phyloP scores from a whole-genome alignment of 2,888 invertebrate genomes.

The Tachina grossa region DNA sequence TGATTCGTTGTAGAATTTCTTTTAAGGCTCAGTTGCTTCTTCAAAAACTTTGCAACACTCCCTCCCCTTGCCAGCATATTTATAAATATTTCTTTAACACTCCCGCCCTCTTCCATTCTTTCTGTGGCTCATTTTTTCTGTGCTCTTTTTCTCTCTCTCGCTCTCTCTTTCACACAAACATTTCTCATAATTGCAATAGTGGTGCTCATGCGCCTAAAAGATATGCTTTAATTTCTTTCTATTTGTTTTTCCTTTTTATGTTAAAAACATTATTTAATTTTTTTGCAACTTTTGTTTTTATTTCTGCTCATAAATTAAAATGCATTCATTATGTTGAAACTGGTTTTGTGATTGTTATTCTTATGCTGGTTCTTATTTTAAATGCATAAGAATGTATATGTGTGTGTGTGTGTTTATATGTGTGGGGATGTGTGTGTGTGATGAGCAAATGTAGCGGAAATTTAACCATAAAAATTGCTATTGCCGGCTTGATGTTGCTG shows the following conservation, averaged over 20 bases:
- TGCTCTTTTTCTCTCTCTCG: constrained; percentile 9
- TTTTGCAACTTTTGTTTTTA: constrained; percentile 10
- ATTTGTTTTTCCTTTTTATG: not conserved
- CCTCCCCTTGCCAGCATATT: too few relatives aligned
- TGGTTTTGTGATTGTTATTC: not conserved
- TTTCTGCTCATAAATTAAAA: constrained; percentile 44
- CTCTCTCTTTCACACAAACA: not conserved
- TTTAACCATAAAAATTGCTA: constrained; percentile 57
- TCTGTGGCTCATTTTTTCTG: not conserved
- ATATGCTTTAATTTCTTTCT: constrained; percentile 27
- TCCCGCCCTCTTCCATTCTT: not conserved
- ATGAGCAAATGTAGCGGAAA: constrained; percentile 78
- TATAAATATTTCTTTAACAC: not conserved
- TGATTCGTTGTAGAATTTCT: too few relatives aligned
- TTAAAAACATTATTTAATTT: constrained; percentile 23
- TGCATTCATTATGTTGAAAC: constrained; percentile 40
- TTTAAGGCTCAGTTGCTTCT: too few relatives aligned
- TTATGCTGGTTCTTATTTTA: not conserved
- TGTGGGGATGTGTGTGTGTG: constrained; percentile 58
- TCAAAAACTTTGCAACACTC: too few relatives aligned
- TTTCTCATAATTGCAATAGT: not conserved
- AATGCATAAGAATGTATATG: not conserved
- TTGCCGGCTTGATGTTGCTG: constrained; percentile 24
- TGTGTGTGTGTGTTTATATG: not conserved
- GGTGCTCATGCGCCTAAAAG: constrained; percentile 63